These are phyloP conservation scores for Phalloptychus januarius DNA, from an alignment of 2,797 vertebrate genomes.

Conservation along the genomic window DNA sequence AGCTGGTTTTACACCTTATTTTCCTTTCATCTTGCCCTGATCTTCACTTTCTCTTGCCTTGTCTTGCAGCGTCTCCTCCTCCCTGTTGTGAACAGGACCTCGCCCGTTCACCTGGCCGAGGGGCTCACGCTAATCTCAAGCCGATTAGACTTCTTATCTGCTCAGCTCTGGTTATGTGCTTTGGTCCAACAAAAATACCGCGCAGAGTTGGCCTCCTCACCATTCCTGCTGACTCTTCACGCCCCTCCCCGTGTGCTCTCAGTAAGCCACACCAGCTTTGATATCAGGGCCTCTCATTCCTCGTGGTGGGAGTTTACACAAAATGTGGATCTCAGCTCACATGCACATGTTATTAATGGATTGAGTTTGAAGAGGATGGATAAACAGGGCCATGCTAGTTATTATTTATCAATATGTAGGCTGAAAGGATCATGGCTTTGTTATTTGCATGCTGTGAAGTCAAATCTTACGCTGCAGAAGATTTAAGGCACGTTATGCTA, in stretches of 20 bases:
- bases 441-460: constrained; percentile 14
- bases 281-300: constrained; percentile 21
- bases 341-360: constrained; percentile 4
- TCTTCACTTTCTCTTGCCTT: constrained; percentile 41
- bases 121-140: constrained; percentile 77
- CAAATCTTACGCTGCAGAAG: constrained; percentile 19
- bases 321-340: constrained; percentile 24
- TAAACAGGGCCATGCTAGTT: constrained; percentile 13
- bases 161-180: constrained; percentile 79
- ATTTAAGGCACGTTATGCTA: constrained; percentile 8
- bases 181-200: constrained; percentile 78
- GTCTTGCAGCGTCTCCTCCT: constrained; percentile 27
- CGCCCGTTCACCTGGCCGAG: constrained; percentile 71
- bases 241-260: constrained; percentile 38
- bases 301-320: constrained; percentile 19
- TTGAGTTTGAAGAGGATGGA: constrained; percentile 17
- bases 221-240: constrained; percentile 50
- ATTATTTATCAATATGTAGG: constrained; percentile 29
- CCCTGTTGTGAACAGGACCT: constrained; percentile 55
- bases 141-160: constrained; percentile 80
- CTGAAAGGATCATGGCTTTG: constrained; percentile 27
- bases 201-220: constrained; percentile 62
- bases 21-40: constrained; percentile 7
- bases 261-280: constrained; percentile 30
- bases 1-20: neutral